Evolutionary conservation across 2,797 vertebrate genomes (phyloP), one percentile per base, ranked within the genome.

Genomic region (Odontamblyopus rebecca): DNA sequence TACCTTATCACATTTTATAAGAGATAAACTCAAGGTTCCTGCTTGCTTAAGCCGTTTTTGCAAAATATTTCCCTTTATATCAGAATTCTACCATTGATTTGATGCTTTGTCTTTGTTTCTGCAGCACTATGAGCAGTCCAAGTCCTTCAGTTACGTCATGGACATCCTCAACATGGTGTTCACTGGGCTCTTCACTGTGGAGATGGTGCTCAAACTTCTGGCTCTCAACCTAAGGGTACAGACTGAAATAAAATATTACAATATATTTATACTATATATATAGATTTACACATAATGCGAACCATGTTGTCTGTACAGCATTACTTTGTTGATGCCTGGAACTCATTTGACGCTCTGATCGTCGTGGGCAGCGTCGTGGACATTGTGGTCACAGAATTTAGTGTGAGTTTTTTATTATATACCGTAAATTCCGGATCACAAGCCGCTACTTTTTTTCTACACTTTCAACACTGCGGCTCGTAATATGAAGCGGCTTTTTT

Each of bases 291-390:
- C 7, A 57, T 23, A 11, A 23, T 18, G 54, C 27, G 18, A 16
- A 30, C 23, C 2, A 1, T 50, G 8, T 51, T 69, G 56, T 16
- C 23, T 32, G 12, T 1, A 0, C 93, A 99, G 98, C 98, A 99
- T 93, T 99, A 99, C 94, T 99, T 99, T 82, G 93, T 97, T 81
- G 98, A 99, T 84, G 96, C 98, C 91, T 99, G 98, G 98, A 99
- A 99, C 94, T 97, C 97, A 73, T 99, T 99, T 80, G 98, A 99
- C 81, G 97, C 98, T 88, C 95, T 98, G 91, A 99, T 99, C 90
- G 98, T 99, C 89, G 97, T 99, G 80, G 98, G 98, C 91, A 99
- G 97, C 86, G 95, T 99, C 82, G 97, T 98, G 81, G 98, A 99
- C 90, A 99, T 99, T 89, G 95, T 97, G 78, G 97, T 99, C 88